These are phyloP conservation scores for Oreohelix idahoensis DNA, from an alignment of 1,140 invertebrate species.

Conservation along the genomic window DNA sequence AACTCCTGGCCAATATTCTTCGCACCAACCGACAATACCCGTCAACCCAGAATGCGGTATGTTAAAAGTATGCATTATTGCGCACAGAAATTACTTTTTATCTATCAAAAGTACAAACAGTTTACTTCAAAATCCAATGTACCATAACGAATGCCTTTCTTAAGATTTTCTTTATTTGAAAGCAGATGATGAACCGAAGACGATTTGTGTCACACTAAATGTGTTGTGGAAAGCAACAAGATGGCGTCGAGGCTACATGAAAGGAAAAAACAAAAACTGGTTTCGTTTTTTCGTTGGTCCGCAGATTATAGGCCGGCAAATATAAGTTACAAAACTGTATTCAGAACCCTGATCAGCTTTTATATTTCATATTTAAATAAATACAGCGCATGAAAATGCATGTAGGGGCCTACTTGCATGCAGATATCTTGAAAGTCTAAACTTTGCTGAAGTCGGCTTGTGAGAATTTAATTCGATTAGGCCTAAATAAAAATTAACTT, in stretches of 20 bases:
- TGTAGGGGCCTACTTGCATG: too few relatives aligned
- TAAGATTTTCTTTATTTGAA: not conserved
- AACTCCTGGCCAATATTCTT: not conserved
- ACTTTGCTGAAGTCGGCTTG: too few relatives aligned
- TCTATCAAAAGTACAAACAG: not conserved
- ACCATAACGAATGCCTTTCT: not conserved
- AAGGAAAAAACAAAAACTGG: not conserved
- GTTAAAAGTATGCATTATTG: not conserved
- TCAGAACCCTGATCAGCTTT: too few relatives aligned
- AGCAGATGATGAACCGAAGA: not conserved
- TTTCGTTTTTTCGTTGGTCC: not conserved
- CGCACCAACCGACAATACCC: not conserved
- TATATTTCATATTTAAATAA: too few relatives aligned
- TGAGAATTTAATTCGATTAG: too few relatives aligned
- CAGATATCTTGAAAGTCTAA: too few relatives aligned
- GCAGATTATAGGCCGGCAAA: not conserved
- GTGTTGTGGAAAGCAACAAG: conserved; percentile 19
- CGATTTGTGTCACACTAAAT: not conserved
- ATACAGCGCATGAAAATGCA: too few relatives aligned
- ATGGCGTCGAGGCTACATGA: conserved; percentile 20
- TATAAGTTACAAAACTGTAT: not conserved
- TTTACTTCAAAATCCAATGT: not conserved
- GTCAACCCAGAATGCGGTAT: conserved; percentile 22
- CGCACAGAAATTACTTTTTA: not conserved
- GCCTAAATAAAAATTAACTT: too few relatives aligned